These are phyloP conservation scores for Latrodectus hesperus DNA, from an alignment of 2,888 invertebrate species.

Conservation along the genomic window DNA sequence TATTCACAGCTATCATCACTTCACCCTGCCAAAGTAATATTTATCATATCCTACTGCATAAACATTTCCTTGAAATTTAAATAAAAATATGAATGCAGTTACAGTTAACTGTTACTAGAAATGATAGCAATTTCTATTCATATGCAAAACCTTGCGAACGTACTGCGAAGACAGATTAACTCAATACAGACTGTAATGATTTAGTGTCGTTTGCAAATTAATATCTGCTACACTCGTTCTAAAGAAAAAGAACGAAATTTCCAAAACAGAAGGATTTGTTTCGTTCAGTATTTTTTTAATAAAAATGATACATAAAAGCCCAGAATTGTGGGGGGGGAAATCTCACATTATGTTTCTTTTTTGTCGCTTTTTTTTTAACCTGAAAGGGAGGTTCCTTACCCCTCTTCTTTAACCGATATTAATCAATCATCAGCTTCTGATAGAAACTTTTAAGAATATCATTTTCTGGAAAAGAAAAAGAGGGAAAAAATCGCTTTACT, in stretches of 20 bases:
- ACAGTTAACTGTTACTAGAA: too few species aligned
- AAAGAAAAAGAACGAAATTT: too few species aligned
- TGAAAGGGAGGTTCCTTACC: constrained; percentile 1
- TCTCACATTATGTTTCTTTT: constrained; percentile 28
- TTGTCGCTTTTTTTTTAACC: constrained; percentile 15
- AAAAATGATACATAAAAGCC: background rate
- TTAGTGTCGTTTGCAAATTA: constrained; percentile 50
- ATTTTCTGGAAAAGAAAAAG: background rate
- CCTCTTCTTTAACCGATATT: constrained; percentile 17
- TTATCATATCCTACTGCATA: too few species aligned
- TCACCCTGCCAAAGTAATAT: too few species aligned
- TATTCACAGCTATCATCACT: too few species aligned
- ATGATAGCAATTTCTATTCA: too few species aligned
- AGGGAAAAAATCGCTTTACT: background rate
- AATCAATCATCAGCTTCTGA: constrained; percentile 39
- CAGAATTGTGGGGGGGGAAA: background rate
- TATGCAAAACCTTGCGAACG: too few species aligned
- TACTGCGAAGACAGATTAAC: too few species aligned
- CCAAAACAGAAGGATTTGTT: background rate
- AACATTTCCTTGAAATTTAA: too few species aligned
- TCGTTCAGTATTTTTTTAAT: constrained; percentile 14
- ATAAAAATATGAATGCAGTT: too few species aligned
- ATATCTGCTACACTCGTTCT: background rate
- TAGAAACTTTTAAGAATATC: constrained; percentile 27
- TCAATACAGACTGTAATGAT: too few species aligned